These are phyloP conservation scores for Trachurus trachurus DNA, from an alignment of 2,797 vertebrate species.

Conservation along the genomic window DNA sequence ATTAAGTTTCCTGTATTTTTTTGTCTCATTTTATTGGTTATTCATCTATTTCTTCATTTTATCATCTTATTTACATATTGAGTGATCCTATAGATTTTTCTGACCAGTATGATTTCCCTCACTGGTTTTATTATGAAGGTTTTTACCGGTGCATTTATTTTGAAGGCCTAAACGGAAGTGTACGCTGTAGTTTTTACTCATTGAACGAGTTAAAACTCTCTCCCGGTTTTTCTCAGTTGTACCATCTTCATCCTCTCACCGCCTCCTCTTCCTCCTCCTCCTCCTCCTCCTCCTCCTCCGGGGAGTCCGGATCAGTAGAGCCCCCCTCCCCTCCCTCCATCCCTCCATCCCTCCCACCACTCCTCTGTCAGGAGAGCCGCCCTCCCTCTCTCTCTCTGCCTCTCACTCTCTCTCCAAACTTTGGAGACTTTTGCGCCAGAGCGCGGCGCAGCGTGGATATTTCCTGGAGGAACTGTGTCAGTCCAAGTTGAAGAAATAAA, in stretches of 20 bases:
- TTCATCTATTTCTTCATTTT: too few species aligned
- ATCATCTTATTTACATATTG: too few species aligned
- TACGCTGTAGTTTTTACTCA: accelerated
- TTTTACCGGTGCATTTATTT: neutral
- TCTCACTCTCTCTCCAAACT: constrained; percentile 15
- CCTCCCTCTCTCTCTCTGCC: neutral
- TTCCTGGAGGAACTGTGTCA: neutral
- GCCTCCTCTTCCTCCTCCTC: neutral
- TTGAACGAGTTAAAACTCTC: constrained; percentile 7
- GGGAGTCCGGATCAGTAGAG: constrained; percentile 39
- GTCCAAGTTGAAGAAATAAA: neutral
- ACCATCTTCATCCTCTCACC: constrained; percentile 57
- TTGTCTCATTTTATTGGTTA: too few species aligned
- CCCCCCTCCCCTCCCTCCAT: neutral
- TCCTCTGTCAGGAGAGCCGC: neutral
- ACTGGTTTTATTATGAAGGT: constrained; percentile 24
- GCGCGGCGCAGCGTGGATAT: constrained; percentile 32
- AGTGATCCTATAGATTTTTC: too few species aligned
- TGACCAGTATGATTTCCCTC: too few species aligned
- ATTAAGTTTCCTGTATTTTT: too few species aligned
- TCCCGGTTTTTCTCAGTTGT: neutral
- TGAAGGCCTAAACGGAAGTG: constrained; percentile 13
- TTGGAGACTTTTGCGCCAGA: constrained; percentile 31
- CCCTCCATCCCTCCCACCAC: neutral
- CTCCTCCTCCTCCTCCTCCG: constrained; percentile 9